Percentiles rank a stretch among this genome's conserved stretches.
phyloP scores from a whole-genome alignment of 1,140 invertebrate species.

The Leptinotarsa undecemlineata region DNA sequence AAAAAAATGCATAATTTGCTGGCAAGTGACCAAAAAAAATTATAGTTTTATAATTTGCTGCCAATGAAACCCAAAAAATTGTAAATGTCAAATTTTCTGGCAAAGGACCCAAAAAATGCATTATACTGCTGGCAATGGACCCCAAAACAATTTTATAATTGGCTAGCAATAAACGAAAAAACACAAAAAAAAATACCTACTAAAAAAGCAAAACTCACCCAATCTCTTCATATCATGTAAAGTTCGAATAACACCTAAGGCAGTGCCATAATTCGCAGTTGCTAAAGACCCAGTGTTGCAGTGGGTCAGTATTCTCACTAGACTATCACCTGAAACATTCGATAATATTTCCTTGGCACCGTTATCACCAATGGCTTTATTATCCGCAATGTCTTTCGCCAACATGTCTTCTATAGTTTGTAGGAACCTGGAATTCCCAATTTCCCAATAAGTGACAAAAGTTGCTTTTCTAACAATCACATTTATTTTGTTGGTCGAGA shows the following conservation, averaged over 20 bases:
- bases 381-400: slow-evolving; percentile 82
- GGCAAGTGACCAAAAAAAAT: too few relatives aligned
- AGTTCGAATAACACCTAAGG: slow-evolving; percentile 89
- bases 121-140: too few relatives aligned
- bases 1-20: too few relatives aligned
- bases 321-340: slow-evolving; percentile 58
- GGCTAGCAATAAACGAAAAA: too few relatives aligned
- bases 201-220: slow-evolving; percentile 59
- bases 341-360: slow-evolving; percentile 79
- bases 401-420: slow-evolving; percentile 78
- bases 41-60: too few relatives aligned
- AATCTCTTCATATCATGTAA: slow-evolving; percentile 74
- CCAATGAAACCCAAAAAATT: too few relatives aligned
- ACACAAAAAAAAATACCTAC: too few relatives aligned
- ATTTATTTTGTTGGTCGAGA: too few relatives aligned
- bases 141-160: too few relatives aligned
- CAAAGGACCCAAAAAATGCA: too few relatives aligned
- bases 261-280: slow-evolving; percentile 96
- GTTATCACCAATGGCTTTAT: slow-evolving; percentile 80
- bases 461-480: too few relatives aligned
- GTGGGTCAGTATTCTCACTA: slow-evolving; percentile 84
- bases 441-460: neutral
- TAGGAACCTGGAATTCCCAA: slow-evolving; percentile 66
- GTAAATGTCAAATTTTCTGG: too few relatives aligned
- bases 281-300: slow-evolving; percentile 98